Evolutionary conservation across 2,797 vertebrate genomes (phyloP).

Genomic region (Acanthurus tractus): DNA sequence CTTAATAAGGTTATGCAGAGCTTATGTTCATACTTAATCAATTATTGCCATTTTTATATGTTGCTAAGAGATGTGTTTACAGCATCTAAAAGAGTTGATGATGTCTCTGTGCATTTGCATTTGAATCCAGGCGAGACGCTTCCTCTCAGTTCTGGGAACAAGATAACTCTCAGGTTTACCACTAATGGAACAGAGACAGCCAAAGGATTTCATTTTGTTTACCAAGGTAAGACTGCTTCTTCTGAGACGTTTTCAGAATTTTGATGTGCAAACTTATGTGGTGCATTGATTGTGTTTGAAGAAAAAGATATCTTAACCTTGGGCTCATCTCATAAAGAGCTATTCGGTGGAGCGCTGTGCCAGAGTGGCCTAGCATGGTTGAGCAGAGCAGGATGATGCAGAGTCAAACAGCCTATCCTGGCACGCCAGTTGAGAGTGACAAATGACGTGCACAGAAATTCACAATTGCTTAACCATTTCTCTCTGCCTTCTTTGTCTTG

Average conservation of each 20-base stretch:
- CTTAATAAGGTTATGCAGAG: not conserved
- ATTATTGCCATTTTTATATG: not conserved
- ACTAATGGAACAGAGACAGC: conserved; percentile 93
- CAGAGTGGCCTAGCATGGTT: conserved; percentile 40
- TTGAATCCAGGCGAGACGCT: conserved; percentile 91
- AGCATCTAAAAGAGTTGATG: not conserved
- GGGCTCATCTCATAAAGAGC: conserved; percentile 38
- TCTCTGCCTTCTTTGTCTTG: conserved; percentile 60
- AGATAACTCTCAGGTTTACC: conserved; percentile 94
- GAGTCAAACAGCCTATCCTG: conserved; percentile 60
- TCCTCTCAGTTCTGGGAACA: conserved; percentile 97
- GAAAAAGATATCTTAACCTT: conserved; percentile 9
- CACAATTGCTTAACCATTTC: conserved; percentile 61
- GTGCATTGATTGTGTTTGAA: conserved; percentile 24
- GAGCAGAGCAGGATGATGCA: conserved; percentile 50
- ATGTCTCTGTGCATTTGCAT: conserved; percentile 19
- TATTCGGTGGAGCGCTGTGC: conserved; percentile 40
- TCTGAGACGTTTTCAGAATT: not conserved
- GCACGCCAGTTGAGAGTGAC: conserved; percentile 62
- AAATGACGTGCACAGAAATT: conserved; percentile 64
- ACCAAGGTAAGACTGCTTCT: conserved; percentile 91
- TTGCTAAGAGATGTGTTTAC: not conserved
- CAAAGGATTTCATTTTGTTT: conserved; percentile 99
- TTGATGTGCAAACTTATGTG: conserved; percentile 11
- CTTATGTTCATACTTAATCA: not conserved